Conservation (phyloP, 2,797 vertebrate genomes). For the Arnoldichthys spilopterus region DNA sequence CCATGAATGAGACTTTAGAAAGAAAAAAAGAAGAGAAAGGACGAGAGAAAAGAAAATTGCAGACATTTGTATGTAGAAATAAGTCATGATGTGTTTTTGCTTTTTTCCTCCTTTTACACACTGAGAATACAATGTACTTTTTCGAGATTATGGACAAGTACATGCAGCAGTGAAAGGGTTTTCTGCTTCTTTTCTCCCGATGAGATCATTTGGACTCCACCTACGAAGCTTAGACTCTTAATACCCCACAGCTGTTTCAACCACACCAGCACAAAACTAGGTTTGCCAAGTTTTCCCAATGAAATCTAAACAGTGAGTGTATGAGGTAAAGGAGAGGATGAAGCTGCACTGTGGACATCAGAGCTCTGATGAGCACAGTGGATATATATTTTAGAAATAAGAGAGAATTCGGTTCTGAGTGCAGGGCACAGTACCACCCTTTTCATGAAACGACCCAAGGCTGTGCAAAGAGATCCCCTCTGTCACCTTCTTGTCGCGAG, state of each 20-base stretch:
- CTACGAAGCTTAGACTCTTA: constrained; percentile 54
- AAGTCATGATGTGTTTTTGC: not conserved
- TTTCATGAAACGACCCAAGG: not conserved
- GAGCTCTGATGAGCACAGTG: not conserved
- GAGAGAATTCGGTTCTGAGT: too few species aligned
- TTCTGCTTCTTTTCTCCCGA: constrained; percentile 11
- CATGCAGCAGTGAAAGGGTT: not conserved
- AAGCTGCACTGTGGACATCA: not conserved
- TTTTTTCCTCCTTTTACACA: not conserved
- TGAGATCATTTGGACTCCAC: constrained; percentile 71
- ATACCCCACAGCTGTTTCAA: constrained; percentile 59
- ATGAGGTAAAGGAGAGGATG: not conserved
- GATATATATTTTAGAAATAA: constrained; percentile 3
- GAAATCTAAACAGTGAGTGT: constrained; percentile 43
- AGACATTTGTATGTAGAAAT: not conserved
- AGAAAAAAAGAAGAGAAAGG: not conserved
- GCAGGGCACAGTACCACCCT: not conserved
- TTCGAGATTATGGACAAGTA: not conserved
- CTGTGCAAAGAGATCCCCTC: constrained; percentile 14
- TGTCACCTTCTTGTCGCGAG: constrained; percentile 23
- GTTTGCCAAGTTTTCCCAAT: constrained; percentile 50
- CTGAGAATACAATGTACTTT: not conserved
- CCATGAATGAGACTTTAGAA: not conserved
- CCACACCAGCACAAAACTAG: constrained; percentile 45
- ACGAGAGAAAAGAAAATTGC: not conserved